These are phyloP conservation scores for Alcedo quadribrachys DNA, from an alignment of 2,797 vertebrate genomes.

Conservation along the genomic window DNA sequence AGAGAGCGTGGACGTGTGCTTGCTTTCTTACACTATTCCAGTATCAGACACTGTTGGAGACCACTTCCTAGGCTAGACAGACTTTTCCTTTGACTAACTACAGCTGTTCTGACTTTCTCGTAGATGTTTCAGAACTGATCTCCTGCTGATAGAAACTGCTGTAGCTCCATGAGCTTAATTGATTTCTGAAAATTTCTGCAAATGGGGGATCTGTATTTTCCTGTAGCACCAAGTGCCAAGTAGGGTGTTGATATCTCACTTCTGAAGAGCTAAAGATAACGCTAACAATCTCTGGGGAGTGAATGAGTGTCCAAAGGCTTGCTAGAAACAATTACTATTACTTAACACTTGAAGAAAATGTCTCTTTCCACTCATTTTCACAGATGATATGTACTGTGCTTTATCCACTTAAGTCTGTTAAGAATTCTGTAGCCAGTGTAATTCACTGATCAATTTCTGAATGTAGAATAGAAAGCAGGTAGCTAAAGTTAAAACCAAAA, in stretches of 20 bases:
- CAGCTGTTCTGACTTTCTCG: neutral
- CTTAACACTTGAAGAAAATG: neutral
- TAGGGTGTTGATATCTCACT: neutral
- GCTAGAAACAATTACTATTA: neutral
- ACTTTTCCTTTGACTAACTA: neutral
- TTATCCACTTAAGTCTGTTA: neutral
- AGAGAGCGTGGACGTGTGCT: neutral
- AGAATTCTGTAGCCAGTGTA: neutral
- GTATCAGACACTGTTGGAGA: neutral
- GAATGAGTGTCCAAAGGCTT: neutral
- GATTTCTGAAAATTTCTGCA: constrained; percentile 16
- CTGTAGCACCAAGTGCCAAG: neutral
- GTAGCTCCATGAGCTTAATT: neutral
- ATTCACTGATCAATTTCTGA: neutral
- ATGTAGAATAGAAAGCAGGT: neutral
- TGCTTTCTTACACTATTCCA: neutral
- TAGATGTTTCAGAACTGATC: neutral
- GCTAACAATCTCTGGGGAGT: neutral
- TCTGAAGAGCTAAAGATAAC: neutral
- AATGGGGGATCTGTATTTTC: neutral
- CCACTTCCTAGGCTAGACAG: neutral
- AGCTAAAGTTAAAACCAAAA: neutral
- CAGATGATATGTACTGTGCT: neutral
- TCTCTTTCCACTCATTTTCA: neutral
- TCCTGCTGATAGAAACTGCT: constrained; percentile 15